These are phyloP conservation scores for Crotophaga sulcirostris DNA, from an alignment of 2,113 vertebrate genomes.

Conservation along the genomic window DNA sequence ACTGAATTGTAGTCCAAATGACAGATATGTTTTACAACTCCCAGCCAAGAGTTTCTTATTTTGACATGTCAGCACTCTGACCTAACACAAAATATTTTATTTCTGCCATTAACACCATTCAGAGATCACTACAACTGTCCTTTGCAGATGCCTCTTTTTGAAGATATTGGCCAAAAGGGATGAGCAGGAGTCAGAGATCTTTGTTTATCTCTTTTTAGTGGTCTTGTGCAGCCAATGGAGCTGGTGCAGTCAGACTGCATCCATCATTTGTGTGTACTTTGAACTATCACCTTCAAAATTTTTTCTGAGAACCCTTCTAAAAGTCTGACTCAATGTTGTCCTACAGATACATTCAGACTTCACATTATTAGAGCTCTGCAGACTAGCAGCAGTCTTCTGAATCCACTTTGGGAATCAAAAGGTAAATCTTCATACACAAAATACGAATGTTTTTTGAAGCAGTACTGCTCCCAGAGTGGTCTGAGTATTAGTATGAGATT, in stretches of 20 bases:
- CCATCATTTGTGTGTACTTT: neutral
- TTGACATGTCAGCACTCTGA: neutral
- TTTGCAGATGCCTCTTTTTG: neutral
- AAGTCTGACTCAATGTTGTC: neutral
- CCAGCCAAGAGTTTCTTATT: neutral
- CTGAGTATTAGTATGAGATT: fast-evolving
- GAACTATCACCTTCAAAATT: neutral
- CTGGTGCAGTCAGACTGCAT: neutral
- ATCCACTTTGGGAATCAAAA: neutral
- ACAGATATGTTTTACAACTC: neutral
- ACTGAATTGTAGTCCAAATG: neutral
- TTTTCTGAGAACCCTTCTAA: neutral
- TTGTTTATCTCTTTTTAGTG: neutral
- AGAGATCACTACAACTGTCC: neutral
- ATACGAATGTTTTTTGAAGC: neutral
- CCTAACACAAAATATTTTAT: neutral
- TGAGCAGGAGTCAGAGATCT: neutral
- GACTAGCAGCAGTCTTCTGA: neutral
- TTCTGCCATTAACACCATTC: neutral
- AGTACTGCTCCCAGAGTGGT: neutral
- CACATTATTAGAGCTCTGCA: fast-evolving
- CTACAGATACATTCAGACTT: neutral
- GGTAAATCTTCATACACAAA: neutral
- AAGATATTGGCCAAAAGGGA: neutral
- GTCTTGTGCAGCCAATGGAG: neutral